These are phyloP conservation scores for Druceiella hillmani DNA, from an alignment of 2,888 invertebrate species.

Conservation along the genomic window DNA sequence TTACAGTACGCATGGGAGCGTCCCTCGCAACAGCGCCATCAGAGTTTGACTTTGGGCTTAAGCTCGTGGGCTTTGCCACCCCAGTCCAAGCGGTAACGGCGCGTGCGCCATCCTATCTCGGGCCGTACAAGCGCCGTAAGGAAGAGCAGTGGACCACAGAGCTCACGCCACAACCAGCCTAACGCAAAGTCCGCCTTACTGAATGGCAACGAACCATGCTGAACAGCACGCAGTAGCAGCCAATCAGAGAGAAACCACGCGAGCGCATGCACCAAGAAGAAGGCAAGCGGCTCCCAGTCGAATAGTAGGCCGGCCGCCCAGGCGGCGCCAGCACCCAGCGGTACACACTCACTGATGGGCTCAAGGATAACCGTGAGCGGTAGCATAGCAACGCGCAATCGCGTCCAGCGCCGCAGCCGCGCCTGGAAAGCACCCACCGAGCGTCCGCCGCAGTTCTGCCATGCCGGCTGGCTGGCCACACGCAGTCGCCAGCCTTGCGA, in stretches of 20 bases:
- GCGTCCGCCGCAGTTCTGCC: slow-evolving; percentile 91
- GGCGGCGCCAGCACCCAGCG: slow-evolving; percentile 86
- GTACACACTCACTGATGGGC: slow-evolving; percentile 92
- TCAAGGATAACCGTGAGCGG: slow-evolving; percentile 88
- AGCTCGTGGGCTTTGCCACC: slow-evolving; percentile 92
- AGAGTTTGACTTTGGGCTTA: slow-evolving; percentile 66
- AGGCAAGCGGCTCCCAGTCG: slow-evolving; percentile 82
- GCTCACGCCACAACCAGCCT: slow-evolving; percentile 92
- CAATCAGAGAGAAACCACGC: slow-evolving; percentile 97
- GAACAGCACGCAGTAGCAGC: slow-evolving; percentile 82
- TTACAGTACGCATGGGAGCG: too few species aligned
- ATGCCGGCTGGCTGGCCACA: slow-evolving; percentile 89
- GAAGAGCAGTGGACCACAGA: slow-evolving; percentile 84
- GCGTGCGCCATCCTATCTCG: slow-evolving; percentile 89
- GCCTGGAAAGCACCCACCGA: slow-evolving; percentile 83
- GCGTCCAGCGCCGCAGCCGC: slow-evolving; percentile 86
- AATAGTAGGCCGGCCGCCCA: slow-evolving; percentile 82
- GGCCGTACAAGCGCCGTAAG: slow-evolving; percentile 82
- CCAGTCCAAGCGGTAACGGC: slow-evolving; percentile 89
- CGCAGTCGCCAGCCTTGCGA: slow-evolving; percentile 87
- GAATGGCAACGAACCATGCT: slow-evolving; percentile 90
- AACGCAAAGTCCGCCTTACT: slow-evolving; percentile 92
- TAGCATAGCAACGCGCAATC: slow-evolving; percentile 92
- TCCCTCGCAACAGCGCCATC: too few species aligned
- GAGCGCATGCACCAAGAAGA: slow-evolving; percentile 88